Base-by-base conservation (phyloP, 1,140 invertebrate species). In the Chironomus striatipennis region DNA sequence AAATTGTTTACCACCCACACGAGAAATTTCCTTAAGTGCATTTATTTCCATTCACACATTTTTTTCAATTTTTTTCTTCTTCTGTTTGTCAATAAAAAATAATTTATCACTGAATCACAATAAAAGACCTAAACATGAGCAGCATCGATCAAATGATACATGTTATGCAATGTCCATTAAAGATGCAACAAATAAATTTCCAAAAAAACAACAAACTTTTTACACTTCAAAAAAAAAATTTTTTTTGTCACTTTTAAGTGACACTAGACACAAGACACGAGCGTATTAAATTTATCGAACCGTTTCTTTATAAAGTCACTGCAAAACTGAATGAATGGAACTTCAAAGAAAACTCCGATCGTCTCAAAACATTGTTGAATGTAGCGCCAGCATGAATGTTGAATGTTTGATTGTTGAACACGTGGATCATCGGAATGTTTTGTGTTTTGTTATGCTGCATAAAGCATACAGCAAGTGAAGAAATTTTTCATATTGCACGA, bases 321-420 rank as follows among this genome's bases (percentile, higher is more conserved):
- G 47, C n/a, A 57, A 57, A 57, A 57, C 47, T 57, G 47, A 57
- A 57, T 57, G 47, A 57, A 57, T 57, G 12, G 15, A 57, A 57
- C 47, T 4, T 47, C 43, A 47, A 47, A 47, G 15, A 15, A 47
- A 10, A 47, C 43, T 57, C 47, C 12, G 47, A 5, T 12, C 47
- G 47, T 57, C 47, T 34, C 24, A 34, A 34, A 34, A 34, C 12
- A 57, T 12, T 57, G 47, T 57, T 57, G 47, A 9, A 10, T 9
- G 4, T 57, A 57, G 47, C 47, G 47, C 47, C 12, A 57, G 47
- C 5, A 34, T 12, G 9, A 57, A 15, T 57, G 47, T 15, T 57
- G 47, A 57, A 57, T 57, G 47, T 57, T 57, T 57, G 1, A 57
- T 57, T 57, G 12, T n/a, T 12, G 10, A 57, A 15, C 24, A 34